phyloP scores from a whole-genome alignment of 1,140 invertebrate species.

The Drosophila malerkotliana region DNA sequence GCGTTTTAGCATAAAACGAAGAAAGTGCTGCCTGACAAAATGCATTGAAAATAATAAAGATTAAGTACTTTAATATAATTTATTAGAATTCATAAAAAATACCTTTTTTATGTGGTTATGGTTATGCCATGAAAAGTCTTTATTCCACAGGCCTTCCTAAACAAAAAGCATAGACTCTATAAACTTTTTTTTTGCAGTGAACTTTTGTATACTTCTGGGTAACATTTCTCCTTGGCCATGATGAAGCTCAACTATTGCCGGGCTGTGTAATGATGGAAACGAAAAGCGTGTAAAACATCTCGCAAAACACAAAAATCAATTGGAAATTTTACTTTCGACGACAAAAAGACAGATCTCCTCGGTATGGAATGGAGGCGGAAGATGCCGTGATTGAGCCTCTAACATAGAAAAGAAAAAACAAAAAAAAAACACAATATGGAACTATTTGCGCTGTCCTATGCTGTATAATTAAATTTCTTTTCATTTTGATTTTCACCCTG shows the following conservation, averaged over 20 bases:
- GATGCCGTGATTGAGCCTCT: slow-evolving; percentile 21
- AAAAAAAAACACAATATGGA: slow-evolving; percentile 29
- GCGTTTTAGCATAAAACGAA: slow-evolving; percentile 53
- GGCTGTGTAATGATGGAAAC: slow-evolving; percentile 71
- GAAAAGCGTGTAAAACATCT: slow-evolving; percentile 77
- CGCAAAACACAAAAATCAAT: slow-evolving; percentile 73
- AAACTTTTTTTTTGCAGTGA: slow-evolving; percentile 5
- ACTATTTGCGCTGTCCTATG: slow-evolving; percentile 78
- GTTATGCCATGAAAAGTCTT: neutral
- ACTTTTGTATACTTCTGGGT: slow-evolving; percentile 22
- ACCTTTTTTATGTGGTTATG: neutral
- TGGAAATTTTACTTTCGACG: slow-evolving; percentile 81
- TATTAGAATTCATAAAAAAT: neutral
- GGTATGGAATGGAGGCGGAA: slow-evolving; percentile 44
- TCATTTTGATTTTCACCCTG: slow-evolving; percentile 78
- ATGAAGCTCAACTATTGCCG: slow-evolving; percentile 68
- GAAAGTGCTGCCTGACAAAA: slow-evolving; percentile 60
- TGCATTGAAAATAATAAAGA: slow-evolving; percentile 11
- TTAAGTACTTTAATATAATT: neutral
- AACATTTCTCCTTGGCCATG: slow-evolving; percentile 71
- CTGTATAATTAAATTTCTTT: slow-evolving; percentile 81
- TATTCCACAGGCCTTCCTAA: neutral
- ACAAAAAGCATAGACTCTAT: neutral
- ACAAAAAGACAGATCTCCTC: slow-evolving; percentile 51
- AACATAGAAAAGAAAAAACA: neutral